phyloP scores from a whole-genome alignment of 2,797 vertebrate genomes.

The Gadopsis bispinosus region DNA sequence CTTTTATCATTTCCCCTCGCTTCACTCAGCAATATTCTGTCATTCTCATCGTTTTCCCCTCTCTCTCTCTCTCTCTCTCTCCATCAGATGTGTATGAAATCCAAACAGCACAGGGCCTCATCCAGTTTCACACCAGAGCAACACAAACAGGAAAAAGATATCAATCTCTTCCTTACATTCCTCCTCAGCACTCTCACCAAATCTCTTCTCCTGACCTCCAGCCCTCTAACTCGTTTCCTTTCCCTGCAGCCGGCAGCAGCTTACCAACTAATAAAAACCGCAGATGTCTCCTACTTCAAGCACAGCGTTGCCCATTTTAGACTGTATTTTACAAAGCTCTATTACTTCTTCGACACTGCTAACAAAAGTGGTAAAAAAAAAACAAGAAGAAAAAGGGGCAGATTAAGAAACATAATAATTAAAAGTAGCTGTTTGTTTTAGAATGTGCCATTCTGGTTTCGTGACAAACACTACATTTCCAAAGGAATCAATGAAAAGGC shows the following conservation, averaged over 20 bases:
- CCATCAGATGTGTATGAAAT: slow-evolving; percentile 32
- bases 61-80: neutral
- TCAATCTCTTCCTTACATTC: slow-evolving; percentile 61
- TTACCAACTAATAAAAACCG: neutral
- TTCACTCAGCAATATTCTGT: neutral
- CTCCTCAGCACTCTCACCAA: slow-evolving; percentile 47
- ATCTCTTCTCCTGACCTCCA: slow-evolving; percentile 34
- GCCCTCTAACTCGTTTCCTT: slow-evolving; percentile 7
- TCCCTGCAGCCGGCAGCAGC: neutral
- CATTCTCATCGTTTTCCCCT: neutral
- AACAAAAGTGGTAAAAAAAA: neutral
- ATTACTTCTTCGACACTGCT: neutral
- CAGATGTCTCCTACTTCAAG: neutral
- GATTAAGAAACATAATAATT: neutral
- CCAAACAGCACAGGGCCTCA: slow-evolving; percentile 44
- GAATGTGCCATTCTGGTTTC: neutral
- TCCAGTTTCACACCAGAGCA: slow-evolving; percentile 60
- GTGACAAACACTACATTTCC: neutral
- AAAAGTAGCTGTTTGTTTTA: too few relatives aligned
- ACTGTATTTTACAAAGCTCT: neutral
- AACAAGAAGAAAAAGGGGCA: too few relatives aligned
- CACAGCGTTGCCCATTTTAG: neutral
- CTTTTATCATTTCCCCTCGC: neutral
- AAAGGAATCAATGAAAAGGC: neutral
- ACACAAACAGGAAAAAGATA: slow-evolving; percentile 61